Evolutionary conservation across 2,888 invertebrate genomes (phyloP), one percentile per base, ranked within the genome.

Genomic region (Tenthredo distinguenda): DNA sequence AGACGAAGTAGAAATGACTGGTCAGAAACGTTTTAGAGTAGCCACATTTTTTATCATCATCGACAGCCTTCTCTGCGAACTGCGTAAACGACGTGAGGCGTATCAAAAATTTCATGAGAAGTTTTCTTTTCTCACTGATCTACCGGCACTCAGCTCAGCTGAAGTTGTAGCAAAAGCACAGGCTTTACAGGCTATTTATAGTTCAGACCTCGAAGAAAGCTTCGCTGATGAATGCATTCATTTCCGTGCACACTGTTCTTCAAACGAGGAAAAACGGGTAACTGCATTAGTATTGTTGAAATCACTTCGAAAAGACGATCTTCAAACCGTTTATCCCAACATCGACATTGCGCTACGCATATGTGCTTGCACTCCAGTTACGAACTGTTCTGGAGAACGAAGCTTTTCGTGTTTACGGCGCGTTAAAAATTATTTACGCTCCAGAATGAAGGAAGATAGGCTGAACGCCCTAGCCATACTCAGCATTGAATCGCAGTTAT

Each of bases 221-320:
- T 83, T 85, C 58, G 15, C 43, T 12, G 82, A 82, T 18, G 82
- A 85, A 74, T 82, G 74, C 10, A 50, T 85, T 26, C 62, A 85
- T 74, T 65, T 85, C 15, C 82, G 82, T 58, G 50, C 31, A 40
- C 83, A 83, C 47, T 83, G 40, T 18, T 58, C 40, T 40, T 40
- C 40, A 40, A 40, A 40, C 40, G 40, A 40, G 40, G 40, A 40
- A 9, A 40, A 40, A 40, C 40, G 40, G 40, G 40, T 40, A 9
- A 40, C 40, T 40, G 40, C 40, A 40, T 40, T 40, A 40, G 40
- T 40, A 40, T 5, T 40, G 9, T 5, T 40, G 26, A 84, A 84
- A 21, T 84, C 15, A 47, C 55, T 85, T 21, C 84, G 77, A 18
- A 83, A 83, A 12, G 50, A 50, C 18, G 77, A 85, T 58, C 40